These are phyloP conservation scores for Sebastolobus alascanus DNA, from an alignment of 2,797 vertebrate genomes.

Conservation along the genomic window DNA sequence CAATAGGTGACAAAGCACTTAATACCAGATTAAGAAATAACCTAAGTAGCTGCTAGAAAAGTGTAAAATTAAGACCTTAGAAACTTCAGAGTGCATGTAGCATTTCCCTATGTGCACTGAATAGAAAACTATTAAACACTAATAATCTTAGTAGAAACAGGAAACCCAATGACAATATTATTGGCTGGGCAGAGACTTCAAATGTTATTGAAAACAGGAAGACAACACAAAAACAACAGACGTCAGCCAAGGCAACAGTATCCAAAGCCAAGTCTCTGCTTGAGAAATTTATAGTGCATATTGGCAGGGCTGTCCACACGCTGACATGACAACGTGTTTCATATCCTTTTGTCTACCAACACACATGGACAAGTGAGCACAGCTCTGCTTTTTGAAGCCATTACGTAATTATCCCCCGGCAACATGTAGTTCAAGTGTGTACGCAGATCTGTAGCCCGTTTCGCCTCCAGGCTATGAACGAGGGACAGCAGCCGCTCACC, in stretches of 20 bases:
- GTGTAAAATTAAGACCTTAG: background rate
- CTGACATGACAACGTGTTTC: constrained; percentile 54
- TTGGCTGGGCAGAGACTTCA: constrained; percentile 8
- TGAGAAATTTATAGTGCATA: constrained; percentile 31
- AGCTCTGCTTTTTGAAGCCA: constrained; percentile 36
- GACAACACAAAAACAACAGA: constrained; percentile 48
- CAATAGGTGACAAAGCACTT: constrained; percentile 1
- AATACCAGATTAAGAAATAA: constrained; percentile 27
- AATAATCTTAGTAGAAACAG: constrained; percentile 15
- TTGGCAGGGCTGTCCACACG: constrained; percentile 34
- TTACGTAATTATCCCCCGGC: constrained; percentile 31
- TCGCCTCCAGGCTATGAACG: constrained; percentile 58
- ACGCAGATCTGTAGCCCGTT: constrained; percentile 14
- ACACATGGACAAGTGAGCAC: constrained; percentile 32
- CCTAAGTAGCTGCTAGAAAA: constrained; percentile 11
- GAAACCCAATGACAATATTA: constrained; percentile 35
- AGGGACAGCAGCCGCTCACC: constrained; percentile 30
- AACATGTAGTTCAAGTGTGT: constrained; percentile 22
- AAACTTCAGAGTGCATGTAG: background rate
- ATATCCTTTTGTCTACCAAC: constrained; percentile 42
- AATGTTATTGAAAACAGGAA: constrained; percentile 54
- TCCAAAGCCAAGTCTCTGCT: constrained; percentile 38
- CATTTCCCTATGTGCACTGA: background rate
- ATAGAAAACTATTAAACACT: background rate
- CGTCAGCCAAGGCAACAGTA: constrained; percentile 37